A percentile compares a stretch with the other conserved stretches of the same genome.
Evolutionary conservation across 2,888 invertebrate species (phyloP).

Genomic region (Andrena hattorfiana): DNA sequence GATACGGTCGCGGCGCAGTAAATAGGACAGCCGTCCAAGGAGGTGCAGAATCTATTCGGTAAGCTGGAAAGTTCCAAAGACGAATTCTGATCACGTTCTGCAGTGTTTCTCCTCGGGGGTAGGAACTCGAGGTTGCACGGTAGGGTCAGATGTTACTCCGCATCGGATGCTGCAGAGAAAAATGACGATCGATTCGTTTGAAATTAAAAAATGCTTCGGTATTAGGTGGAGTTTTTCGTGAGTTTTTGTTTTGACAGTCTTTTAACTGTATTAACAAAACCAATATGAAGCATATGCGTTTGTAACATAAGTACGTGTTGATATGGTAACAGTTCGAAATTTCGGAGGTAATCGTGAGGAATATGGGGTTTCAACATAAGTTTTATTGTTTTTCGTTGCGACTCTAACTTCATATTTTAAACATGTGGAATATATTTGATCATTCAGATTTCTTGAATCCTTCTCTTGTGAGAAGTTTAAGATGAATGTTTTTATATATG

Average conservation of each 20-base stretch:
- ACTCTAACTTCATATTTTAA: no score
- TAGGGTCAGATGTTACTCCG: constrained; percentile 40
- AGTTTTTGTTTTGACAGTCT: not conserved
- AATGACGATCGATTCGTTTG: constrained; percentile 15
- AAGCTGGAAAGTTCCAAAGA: constrained; percentile 40
- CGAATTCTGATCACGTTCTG: constrained; percentile 60
- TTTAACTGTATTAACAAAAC: not conserved
- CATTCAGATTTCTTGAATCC: no score
- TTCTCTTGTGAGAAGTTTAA: no score
- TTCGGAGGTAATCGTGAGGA: no score
- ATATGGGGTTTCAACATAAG: no score
- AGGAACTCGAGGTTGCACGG: constrained; percentile 16
- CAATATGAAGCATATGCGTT: not conserved
- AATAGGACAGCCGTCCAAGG: constrained; percentile 35
- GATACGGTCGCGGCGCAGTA: constrained; percentile 30
- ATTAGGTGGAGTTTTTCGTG: no score
- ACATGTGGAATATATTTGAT: no score
- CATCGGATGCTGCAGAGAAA: constrained; percentile 47
- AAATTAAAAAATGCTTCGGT: not conserved
- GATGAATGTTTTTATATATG: no score
- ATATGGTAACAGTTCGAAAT: no score
- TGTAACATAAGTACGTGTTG: not conserved
- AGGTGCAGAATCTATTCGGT: constrained; percentile 30
- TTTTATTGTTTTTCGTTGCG: no score
- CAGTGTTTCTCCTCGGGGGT: constrained; percentile 42